A percentile compares a stretch with the other conserved stretches of the same genome.
phyloP scores from a whole-genome alignment of 2,113 vertebrate genomes.

The Campylomormyrus tamandua region DNA sequence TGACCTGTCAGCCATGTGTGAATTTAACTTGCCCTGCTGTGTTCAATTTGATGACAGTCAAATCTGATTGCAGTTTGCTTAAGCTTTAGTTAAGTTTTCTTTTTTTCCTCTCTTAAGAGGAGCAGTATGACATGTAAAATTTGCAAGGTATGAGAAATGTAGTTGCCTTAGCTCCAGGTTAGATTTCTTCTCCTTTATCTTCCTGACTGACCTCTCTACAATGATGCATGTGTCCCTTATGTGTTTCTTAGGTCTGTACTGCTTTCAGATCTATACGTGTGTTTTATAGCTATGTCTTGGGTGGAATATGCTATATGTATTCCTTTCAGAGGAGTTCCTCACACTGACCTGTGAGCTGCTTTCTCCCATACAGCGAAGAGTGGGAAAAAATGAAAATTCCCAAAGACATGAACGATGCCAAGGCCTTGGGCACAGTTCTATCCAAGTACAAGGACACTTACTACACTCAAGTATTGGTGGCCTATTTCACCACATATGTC shows the following conservation, averaged over 20 bases:
- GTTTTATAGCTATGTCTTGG: not conserved
- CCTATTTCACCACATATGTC: slow-evolving; percentile 92
- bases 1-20: not conserved
- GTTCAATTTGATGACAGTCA: not conserved
- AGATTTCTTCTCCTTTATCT: not conserved
- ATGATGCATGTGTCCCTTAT: not conserved
- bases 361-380: slow-evolving; percentile 70
- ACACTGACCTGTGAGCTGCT: not conserved
- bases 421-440: slow-evolving; percentile 91
- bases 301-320: not conserved
- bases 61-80: not conserved
- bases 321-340: not conserved
- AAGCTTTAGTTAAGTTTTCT: not conserved
- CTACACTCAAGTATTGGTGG: slow-evolving; percentile 91
- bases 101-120: not conserved
- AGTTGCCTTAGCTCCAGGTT: not conserved
- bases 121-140: not conserved
- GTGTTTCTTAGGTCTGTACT: not conserved
- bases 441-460: slow-evolving; percentile 98
- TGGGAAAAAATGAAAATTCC: slow-evolving; percentile 87
- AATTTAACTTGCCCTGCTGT: not conserved
- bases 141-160: not conserved
- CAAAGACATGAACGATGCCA: slow-evolving; percentile 97
- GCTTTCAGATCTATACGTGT: not conserved
- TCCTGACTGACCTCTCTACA: not conserved